phyloP scores from a whole-genome alignment of 2,888 invertebrate species.

The Graphium colonna region DNA sequence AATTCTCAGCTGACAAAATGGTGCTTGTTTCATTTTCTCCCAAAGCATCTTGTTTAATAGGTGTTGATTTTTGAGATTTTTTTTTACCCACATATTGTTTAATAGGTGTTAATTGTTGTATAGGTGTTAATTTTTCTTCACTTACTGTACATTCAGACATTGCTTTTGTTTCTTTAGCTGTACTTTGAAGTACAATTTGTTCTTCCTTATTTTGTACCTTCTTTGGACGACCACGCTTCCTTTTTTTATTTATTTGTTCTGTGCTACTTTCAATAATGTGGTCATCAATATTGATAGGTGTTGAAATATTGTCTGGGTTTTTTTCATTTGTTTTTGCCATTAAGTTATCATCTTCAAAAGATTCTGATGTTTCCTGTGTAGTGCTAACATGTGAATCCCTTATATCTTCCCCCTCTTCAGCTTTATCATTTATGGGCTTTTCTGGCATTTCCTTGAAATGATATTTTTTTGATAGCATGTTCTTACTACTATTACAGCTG shows the following conservation, averaged over 20 bases:
- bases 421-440: slow-evolving; percentile 4
- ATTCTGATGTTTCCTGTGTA: slow-evolving; percentile 9
- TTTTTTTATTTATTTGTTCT: not conserved
- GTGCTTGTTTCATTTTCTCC: not conserved
- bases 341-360: slow-evolving; percentile 2
- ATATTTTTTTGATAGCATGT: not conserved
- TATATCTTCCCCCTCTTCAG: slow-evolving; percentile 18
- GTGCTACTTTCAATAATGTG: not conserved
- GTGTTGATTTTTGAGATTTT: too few relatives aligned
- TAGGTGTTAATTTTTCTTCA: too few relatives aligned
- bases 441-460: not conserved
- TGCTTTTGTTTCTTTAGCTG: not conserved
- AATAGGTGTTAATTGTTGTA: too few relatives aligned
- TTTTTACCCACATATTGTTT: too few relatives aligned
- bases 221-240: slow-evolving; percentile 4
- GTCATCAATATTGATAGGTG: not conserved
- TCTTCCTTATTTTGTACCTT: not conserved
- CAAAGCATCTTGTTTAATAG: not conserved
- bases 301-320: not conserved
- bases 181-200: not conserved
- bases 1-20: not conserved
- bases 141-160: not conserved
- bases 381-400: slow-evolving; percentile 20
- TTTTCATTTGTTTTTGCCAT: not conserved
- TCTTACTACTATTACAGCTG: not conserved